Evolutionary conservation across 2,797 vertebrate genomes (phyloP), one percentile per base, ranked within the genome.

Genomic region (Siniperca undulata): DNA sequence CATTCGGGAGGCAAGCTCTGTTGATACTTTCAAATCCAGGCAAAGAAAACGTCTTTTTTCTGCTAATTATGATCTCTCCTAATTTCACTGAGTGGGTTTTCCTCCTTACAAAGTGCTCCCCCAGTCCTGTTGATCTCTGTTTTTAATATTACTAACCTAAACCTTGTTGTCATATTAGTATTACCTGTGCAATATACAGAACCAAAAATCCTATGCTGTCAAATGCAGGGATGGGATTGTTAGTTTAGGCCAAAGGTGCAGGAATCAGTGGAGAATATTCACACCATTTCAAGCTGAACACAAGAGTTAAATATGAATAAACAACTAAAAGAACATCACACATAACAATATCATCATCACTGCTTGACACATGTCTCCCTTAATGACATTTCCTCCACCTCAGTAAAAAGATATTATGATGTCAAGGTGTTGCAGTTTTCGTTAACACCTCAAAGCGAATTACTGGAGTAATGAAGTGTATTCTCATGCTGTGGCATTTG

Each of bases 391-490:
- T 75, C 9, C 38, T 55, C 8, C 36, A 56, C 58, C 52, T 69
- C 74, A 82, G 12, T 46, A 77, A 72, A 81, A 61, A 74, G 67
- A 84, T 42, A 38, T 58, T 13, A 65, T 9, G 14, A 24, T 44
- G 52, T 59, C 30, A 77, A 55, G 14, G 30, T 84, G 68, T 40
- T 79, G 52, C 44, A 56, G 34, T 77, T 76, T 86, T 80, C 59
- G 38, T 85, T 78, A 74, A 76, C 81, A 81, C 85, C 74, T 89
- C 46, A 61, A 48, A 71, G 70, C 67, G 27, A 59, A 79, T 77
- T 71, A 27, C 19, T 14, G 0, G 52, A 71, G 14, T 72, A 68
- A 83, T 78, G 68, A 86, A 75, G 75, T 66, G 73, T 78, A 58
- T 70, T 83, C 27, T 76, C 77, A 59, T 16, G 64, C 82, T 83